Evolutionary conservation across 2,113 vertebrate species (phyloP).

Genomic region (Eulemur macaco): DNA sequence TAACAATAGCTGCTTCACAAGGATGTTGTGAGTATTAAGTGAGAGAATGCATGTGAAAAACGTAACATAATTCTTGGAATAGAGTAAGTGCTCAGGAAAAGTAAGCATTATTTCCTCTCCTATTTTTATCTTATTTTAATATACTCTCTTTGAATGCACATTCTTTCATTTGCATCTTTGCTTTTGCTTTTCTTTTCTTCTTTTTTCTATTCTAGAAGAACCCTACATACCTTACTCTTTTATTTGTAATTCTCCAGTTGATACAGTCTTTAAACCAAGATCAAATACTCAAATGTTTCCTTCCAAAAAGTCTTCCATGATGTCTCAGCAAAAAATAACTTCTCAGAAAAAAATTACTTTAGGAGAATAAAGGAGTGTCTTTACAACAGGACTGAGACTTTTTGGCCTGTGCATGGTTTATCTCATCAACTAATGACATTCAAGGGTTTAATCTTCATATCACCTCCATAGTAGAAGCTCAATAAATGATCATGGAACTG

Average conservation of each 20-base stretch:
- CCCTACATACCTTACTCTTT: background rate
- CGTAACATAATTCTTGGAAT: background rate
- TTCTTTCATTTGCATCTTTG: background rate
- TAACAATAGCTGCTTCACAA: background rate
- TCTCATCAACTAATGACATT: background rate
- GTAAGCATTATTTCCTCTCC: background rate
- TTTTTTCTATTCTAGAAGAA: background rate
- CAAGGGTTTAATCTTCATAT: background rate
- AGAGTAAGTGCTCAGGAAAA: background rate
- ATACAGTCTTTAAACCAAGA: background rate
- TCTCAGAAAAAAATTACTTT: background rate
- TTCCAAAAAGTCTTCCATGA: background rate
- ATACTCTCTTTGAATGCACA: background rate
- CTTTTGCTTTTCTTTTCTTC: background rate
- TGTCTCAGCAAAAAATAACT: background rate
- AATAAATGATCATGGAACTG: background rate
- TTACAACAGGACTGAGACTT: background rate
- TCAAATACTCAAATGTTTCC: background rate
- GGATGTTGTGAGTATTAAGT: background rate
- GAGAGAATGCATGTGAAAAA: background rate
- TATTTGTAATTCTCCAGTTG: background rate
- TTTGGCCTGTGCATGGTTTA: background rate
- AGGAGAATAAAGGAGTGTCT: background rate
- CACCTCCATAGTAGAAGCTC: background rate
- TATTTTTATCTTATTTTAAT: background rate